A percentile compares a stretch with the other conserved stretches of the same genome.
Conservation (phyloP, 2,113 vertebrate species). For the Stomatorhinus ivindoensis region DNA sequence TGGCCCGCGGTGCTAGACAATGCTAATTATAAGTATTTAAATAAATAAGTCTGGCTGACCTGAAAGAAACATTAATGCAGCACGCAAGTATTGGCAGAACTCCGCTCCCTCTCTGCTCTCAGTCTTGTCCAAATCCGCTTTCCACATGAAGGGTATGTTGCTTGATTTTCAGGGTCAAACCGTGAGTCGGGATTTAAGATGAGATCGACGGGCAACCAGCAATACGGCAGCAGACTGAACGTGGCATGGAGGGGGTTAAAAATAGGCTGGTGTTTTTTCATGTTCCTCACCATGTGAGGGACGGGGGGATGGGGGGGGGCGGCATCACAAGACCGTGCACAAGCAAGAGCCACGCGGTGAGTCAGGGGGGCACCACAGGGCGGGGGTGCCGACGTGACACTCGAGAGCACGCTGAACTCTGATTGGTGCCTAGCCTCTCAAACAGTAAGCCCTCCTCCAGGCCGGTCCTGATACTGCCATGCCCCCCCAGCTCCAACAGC, state of each 20-base stretch:
- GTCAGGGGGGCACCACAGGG: background rate
- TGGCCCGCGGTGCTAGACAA: no score
- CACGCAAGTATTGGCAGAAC: background rate
- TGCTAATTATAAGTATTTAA: background rate
- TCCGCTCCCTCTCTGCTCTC: background rate
- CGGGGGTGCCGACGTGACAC: background rate
- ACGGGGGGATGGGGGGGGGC: slow-evolving; percentile 15
- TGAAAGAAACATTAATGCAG: background rate
- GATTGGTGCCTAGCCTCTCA: background rate
- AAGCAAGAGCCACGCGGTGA: background rate
- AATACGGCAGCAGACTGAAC: background rate
- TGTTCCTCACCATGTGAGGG: slow-evolving; percentile 22
- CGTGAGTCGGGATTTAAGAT: background rate
- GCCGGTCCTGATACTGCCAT: background rate
- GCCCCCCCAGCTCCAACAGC: background rate
- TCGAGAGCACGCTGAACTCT: background rate
- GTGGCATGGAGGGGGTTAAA: slow-evolving; percentile 14
- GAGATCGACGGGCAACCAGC: background rate
- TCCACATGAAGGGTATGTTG: background rate
- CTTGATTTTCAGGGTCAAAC: background rate
- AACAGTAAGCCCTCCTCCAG: background rate
- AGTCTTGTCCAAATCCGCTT: background rate
- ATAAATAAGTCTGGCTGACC: background rate
- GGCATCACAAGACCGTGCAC: background rate
- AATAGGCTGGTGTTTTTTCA: slow-evolving; percentile 31